These are phyloP conservation scores for Bicyclus anynana DNA, from an alignment of 1,140 invertebrate genomes.

Conservation along the genomic window DNA sequence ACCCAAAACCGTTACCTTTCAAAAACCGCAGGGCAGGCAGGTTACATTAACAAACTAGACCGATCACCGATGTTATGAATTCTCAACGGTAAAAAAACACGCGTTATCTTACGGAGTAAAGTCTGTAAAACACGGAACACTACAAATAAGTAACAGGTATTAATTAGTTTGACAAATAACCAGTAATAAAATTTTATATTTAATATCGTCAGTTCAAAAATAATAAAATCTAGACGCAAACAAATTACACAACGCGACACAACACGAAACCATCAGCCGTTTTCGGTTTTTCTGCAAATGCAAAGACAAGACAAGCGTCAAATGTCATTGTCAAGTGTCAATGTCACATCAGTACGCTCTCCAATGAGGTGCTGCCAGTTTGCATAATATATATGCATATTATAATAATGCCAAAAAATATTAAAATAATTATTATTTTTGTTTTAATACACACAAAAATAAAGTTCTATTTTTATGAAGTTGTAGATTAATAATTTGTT, in stretches of 20 bases:
- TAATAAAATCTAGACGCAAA: conserved; percentile 53
- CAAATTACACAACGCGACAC: conserved; percentile 62
- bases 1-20: conserved; percentile 65
- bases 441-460: too few relatives aligned
- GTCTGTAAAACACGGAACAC: conserved; percentile 45
- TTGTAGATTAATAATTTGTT: too few relatives aligned
- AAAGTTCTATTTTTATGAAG: too few relatives aligned
- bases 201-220: conserved; percentile 49
- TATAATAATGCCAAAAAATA: too few relatives aligned
- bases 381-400: too few relatives aligned
- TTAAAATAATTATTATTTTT: too few relatives aligned
- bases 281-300: conserved; percentile 30
- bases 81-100: conserved; percentile 45
- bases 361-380: too few relatives aligned
- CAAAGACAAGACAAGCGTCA: not conserved
- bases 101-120: conserved; percentile 40
- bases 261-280: conserved; percentile 49
- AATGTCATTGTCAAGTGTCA: not conserved
- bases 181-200: conserved; percentile 46
- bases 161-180: conserved; percentile 36
- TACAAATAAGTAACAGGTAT: conserved; percentile 45
- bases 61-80: conserved; percentile 48
- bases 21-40: conserved; percentile 58
- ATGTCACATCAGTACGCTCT: not conserved
- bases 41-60: conserved; percentile 68